Conservation (phyloP, 2,797 vertebrate species). For the Gadopsis marmoratus region DNA sequence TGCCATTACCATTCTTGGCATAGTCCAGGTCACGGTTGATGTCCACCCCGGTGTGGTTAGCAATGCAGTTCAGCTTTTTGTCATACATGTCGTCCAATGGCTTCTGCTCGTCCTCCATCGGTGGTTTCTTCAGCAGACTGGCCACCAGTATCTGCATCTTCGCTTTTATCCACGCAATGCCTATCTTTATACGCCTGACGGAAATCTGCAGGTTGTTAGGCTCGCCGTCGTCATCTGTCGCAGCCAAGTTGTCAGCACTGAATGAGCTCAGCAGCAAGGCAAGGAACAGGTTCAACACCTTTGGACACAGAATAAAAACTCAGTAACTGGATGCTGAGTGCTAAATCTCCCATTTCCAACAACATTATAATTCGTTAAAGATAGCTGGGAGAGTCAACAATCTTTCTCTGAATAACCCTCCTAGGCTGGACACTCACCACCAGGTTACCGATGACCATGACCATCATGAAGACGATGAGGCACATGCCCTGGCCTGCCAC, state of each 20-base stretch:
- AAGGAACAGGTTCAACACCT: slow-evolving; percentile 99
- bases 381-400: not conserved
- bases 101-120: slow-evolving; percentile 92
- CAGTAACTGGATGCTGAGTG: not conserved
- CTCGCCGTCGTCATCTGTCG: slow-evolving; percentile 95
- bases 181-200: slow-evolving; percentile 94
- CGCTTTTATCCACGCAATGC: slow-evolving; percentile 92
- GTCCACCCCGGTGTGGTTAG: slow-evolving; percentile 94
- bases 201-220: slow-evolving; percentile 99
- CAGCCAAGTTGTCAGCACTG: slow-evolving; percentile 98
- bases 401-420: not conserved
- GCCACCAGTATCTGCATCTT: slow-evolving; percentile 89
- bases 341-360: not conserved
- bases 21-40: slow-evolving; percentile 95
- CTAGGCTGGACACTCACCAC: slow-evolving; percentile 91
- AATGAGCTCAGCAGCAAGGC: slow-evolving; percentile 99
- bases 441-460: slow-evolving; percentile 99
- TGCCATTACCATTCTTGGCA: slow-evolving; percentile 96
- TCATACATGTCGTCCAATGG: slow-evolving; percentile 95
- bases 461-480: slow-evolving; percentile 99
- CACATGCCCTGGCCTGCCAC: slow-evolving; percentile 98
- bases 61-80: slow-evolving; percentile 96
- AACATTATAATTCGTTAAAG: not conserved
- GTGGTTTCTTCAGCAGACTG: slow-evolving; percentile 89
- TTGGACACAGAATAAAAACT: slow-evolving; percentile 26